Evolutionary conservation across 2,888 invertebrate species (phyloP).

Genomic region (Acanthosepion lycidas): DNA sequence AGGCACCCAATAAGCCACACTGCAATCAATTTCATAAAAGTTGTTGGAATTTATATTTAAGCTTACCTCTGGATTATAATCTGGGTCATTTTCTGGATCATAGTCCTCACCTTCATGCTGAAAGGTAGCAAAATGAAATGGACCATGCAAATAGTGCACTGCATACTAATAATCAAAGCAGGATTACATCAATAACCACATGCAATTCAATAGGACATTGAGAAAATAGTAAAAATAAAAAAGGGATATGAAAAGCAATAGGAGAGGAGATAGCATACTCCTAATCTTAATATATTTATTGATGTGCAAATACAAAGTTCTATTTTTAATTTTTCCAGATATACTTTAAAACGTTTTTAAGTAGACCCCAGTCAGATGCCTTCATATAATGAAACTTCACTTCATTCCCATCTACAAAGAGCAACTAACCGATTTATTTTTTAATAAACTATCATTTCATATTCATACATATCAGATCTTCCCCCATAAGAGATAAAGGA

Average conservation of each 20-base stretch:
- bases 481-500: too few relatives aligned
- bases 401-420: too few relatives aligned
- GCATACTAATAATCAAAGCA: slow-evolving; percentile 51
- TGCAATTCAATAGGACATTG: background rate
- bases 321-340: too few relatives aligned
- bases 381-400: too few relatives aligned
- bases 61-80: slow-evolving; percentile 67
- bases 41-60: background rate
- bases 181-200: slow-evolving; percentile 13
- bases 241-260: background rate
- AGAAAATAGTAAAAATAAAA: background rate
- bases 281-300: too few relatives aligned
- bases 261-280: too few relatives aligned
- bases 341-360: too few relatives aligned
- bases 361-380: too few relatives aligned
- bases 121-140: slow-evolving; percentile 49
- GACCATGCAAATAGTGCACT: slow-evolving; percentile 50
- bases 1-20: background rate
- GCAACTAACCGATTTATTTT: too few relatives aligned
- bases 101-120: slow-evolving; percentile 66
- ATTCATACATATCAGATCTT: background rate
- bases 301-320: too few relatives aligned
- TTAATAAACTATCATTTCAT: too few relatives aligned
- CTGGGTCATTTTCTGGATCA: slow-evolving; percentile 70
- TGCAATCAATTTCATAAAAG: background rate